Evolutionary conservation across 2,888 invertebrate species (phyloP).

Genomic region (Tryphoninae sp.): DNA sequence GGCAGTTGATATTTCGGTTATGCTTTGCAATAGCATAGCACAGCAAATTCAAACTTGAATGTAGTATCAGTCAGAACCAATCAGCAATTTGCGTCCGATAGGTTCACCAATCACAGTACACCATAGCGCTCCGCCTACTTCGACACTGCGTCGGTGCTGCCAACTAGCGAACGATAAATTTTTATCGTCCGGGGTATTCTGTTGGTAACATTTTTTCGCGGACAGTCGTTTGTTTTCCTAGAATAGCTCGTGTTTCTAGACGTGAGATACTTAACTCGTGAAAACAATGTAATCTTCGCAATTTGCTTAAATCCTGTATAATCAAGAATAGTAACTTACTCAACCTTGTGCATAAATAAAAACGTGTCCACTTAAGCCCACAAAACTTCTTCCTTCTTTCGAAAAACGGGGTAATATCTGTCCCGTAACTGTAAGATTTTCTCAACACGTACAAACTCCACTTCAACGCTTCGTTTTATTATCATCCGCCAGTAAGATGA

Average conservation of each 20-base stretch:
- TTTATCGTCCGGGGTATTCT: not conserved
- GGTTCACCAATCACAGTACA: slow-evolving; percentile 1
- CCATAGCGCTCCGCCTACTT: not conserved
- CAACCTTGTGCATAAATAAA: not conserved
- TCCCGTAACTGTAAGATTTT: not conserved
- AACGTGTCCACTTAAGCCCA: not conserved
- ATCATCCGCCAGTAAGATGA: too few species aligned
- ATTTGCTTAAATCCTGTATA: not conserved
- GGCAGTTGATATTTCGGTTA: slow-evolving; percentile 56
- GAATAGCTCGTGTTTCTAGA: not conserved
- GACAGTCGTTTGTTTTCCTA: not conserved
- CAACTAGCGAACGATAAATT: not conserved
- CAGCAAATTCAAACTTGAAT: slow-evolving; percentile 50
- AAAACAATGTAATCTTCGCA: not conserved
- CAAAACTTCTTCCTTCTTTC: not conserved
- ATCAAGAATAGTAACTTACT: not conserved
- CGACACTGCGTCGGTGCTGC: not conserved
- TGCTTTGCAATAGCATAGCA: slow-evolving; percentile 9
- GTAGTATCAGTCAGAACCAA: not conserved
- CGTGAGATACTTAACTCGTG: not conserved
- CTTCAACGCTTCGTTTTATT: not conserved
- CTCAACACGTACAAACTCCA: not conserved
- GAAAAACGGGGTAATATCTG: not conserved
- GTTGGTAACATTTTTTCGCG: slow-evolving; percentile 4
- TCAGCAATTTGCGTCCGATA: not conserved